Evolutionary conservation across 1,140 invertebrate genomes (phyloP).

Genomic region (Cydia pomonella): DNA sequence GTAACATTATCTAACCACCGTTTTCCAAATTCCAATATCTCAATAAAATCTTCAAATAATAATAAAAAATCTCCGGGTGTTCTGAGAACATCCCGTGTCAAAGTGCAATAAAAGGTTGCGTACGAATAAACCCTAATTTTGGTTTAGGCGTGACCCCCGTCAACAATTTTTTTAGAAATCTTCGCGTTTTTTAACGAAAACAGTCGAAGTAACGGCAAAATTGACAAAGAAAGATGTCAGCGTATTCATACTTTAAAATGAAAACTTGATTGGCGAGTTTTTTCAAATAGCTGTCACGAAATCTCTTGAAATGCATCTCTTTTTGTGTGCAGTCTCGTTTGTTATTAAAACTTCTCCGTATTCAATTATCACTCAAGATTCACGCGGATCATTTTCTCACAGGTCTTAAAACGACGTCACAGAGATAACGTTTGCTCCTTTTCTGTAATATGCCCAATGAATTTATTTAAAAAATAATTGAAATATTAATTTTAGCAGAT

Average conservation of each 20-base stretch:
- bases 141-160: slow-evolving; percentile 76
- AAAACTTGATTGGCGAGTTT: slow-evolving; percentile 78
- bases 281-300: slow-evolving; percentile 57
- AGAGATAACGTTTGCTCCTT: slow-evolving; percentile 33
- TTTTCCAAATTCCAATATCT: slow-evolving; percentile 71
- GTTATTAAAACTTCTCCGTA: slow-evolving; percentile 57
- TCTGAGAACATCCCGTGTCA: slow-evolving; percentile 74
- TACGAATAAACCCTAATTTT: slow-evolving; percentile 75
- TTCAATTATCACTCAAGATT: slow-evolving; percentile 48
- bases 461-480: slow-evolving; percentile 24
- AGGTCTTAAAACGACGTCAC: slow-evolving; percentile 45
- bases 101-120: slow-evolving; percentile 76
- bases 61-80: slow-evolving; percentile 63
- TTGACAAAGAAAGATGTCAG: slow-evolving; percentile 67
- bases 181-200: slow-evolving; percentile 70
- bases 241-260: slow-evolving; percentile 69
- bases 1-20: slow-evolving; percentile 71
- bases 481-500: slow-evolving; percentile 30
- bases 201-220: slow-evolving; percentile 65
- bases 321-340: slow-evolving; percentile 48
- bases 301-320: slow-evolving; percentile 70
- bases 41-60: slow-evolving; percentile 60
- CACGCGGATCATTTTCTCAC: slow-evolving; percentile 61
- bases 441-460: slow-evolving; percentile 25
- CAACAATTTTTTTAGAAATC: slow-evolving; percentile 74